Evolutionary conservation across 1,140 invertebrate species (phyloP).

Genomic region (Nebria ingens): DNA sequence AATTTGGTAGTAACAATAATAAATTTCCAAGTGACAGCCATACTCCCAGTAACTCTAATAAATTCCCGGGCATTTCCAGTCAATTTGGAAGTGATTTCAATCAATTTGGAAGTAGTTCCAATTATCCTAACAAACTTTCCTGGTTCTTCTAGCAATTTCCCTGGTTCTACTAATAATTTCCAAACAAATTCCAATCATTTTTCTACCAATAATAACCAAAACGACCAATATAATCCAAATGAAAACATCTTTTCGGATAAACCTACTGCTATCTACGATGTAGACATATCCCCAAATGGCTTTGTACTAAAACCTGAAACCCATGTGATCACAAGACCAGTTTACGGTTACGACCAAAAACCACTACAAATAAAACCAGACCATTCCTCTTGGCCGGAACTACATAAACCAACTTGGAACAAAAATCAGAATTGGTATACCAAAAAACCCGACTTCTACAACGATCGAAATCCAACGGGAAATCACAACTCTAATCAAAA

Average conservation of each 20-base stretch:
- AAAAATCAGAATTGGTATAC: constrained; percentile 29
- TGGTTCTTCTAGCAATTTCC: too few relatives aligned
- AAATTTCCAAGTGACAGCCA: too few relatives aligned
- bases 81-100: too few relatives aligned
- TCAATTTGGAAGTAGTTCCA: too few relatives aligned
- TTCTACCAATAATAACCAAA: background rate
- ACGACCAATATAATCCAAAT: background rate
- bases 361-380: constrained; percentile 31
- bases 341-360: constrained; percentile 14
- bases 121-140: too few relatives aligned
- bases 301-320: background rate
- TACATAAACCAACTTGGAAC: constrained; percentile 35
- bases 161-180: background rate
- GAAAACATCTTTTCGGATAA: background rate
- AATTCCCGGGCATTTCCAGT: too few relatives aligned
- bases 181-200: background rate
- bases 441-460: background rate
- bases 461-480: background rate
- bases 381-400: constrained; percentile 34
- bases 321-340: background rate
- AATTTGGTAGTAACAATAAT: too few relatives aligned
- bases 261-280: background rate
- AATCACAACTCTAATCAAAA: background rate
- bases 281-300: background rate
- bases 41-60: too few relatives aligned